Percentiles rank a stretch among this genome's conserved stretches.
phyloP scores from a whole-genome alignment of 2,113 vertebrate genomes.

The Poeciliopsis occidentalis region DNA sequence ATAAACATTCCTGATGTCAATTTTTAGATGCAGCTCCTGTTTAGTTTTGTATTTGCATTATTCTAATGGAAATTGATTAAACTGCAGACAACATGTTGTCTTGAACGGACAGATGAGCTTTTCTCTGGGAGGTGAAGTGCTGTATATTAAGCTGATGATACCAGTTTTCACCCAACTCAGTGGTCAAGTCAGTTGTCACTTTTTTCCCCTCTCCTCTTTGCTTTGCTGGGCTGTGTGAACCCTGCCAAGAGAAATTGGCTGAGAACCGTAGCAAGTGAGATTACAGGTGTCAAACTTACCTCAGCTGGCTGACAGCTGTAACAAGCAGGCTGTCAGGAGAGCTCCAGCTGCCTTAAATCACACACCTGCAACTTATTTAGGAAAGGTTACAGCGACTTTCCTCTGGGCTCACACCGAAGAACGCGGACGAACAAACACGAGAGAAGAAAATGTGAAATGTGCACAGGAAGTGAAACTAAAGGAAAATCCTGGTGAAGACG shows the following conservation, averaged over 20 bases:
- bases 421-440: background rate
- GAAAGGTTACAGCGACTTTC: slow-evolving; percentile 23
- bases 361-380: slow-evolving; percentile 41
- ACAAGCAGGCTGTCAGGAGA: slow-evolving; percentile 58
- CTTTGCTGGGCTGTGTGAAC: slow-evolving; percentile 50
- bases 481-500: background rate
- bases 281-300: slow-evolving; percentile 70
- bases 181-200: slow-evolving; percentile 47
- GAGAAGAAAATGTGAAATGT: background rate
- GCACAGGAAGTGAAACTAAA: background rate
- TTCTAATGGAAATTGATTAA: background rate
- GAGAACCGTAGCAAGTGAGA: slow-evolving; percentile 41
- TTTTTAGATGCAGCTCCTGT: background rate
- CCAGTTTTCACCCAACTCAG: slow-evolving; percentile 47
- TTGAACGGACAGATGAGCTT: slow-evolving; percentile 18
- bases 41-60: background rate
- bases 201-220: slow-evolving; percentile 30
- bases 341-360: slow-evolving; percentile 35
- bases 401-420: slow-evolving; percentile 10
- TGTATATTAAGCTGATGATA: slow-evolving; percentile 45
- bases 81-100: slow-evolving; percentile 5
- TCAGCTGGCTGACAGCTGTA: slow-evolving; percentile 64
- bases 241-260: slow-evolving; percentile 47
- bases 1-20: background rate
- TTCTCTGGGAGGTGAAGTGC: slow-evolving; percentile 9